Conservation (phyloP, 2,888 invertebrate species). For the Coenonympha glycerion region DNA sequence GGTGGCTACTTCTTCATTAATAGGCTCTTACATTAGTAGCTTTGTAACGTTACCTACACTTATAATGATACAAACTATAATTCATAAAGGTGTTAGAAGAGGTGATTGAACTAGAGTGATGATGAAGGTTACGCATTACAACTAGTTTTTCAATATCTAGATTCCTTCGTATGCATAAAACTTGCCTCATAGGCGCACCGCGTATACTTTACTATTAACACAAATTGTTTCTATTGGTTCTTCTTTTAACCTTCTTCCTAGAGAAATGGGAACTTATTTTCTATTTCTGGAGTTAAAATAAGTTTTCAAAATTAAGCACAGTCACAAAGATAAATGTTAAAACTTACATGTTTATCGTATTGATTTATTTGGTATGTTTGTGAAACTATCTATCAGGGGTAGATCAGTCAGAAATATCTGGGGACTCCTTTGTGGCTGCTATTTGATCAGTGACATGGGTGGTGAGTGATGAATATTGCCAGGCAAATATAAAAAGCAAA, state of each 20-base stretch:
- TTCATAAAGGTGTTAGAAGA: constrained; percentile 1
- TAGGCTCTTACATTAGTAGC: not conserved
- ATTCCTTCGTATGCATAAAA: not conserved
- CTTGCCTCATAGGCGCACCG: not conserved
- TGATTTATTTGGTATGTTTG: constrained; percentile 43
- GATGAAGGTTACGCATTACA: not conserved
- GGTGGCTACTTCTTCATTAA: not conserved
- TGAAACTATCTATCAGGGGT: constrained; percentile 62
- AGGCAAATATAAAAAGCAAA: constrained; percentile 74
- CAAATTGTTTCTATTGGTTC: too few species aligned
- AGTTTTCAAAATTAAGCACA: not conserved
- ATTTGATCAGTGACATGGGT: constrained; percentile 73
- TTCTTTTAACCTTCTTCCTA: too few species aligned
- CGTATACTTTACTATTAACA: too few species aligned
- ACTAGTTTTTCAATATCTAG: constrained; percentile 1
- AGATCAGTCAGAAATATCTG: constrained; percentile 69
- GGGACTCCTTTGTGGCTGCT: constrained; percentile 70
- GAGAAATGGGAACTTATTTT: too few species aligned
- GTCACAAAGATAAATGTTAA: not conserved
- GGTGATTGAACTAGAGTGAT: constrained; percentile 2
- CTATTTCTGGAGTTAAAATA: too few species aligned
- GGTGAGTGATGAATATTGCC: constrained; percentile 76
- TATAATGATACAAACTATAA: constrained; percentile 1
- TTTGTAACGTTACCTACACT: too few species aligned
- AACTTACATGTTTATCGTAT: constrained; percentile 12